Evolutionary conservation across 1,140 invertebrate species (phyloP), one percentile per base, ranked within the genome.

Genomic region (Schmidtea mediterranea): DNA sequence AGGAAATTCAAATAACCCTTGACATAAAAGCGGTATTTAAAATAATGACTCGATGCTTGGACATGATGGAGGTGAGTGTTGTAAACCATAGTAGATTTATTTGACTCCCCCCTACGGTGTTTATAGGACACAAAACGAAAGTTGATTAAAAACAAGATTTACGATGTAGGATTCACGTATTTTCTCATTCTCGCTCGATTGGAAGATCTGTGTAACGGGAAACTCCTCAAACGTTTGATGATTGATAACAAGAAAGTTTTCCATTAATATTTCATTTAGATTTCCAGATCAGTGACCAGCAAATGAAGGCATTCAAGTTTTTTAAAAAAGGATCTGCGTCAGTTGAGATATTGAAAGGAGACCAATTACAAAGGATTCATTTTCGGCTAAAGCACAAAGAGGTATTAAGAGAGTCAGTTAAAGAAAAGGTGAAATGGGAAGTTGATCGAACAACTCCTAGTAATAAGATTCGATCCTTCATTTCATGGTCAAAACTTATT

Each of bases 401-500:
- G 39, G 60, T 62, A 1, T 52, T 65, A 6, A 52, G 62, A 46
- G 58, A 62, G 39, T 61, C 63, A 50, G 57, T 65, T 36, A 63
- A 62, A 51, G 62, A 65, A 36, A 62, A 60, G 50, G 57, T 65
- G 37, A 62, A 61, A 43, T 63, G 58, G 49, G 57, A 60, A 22
- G 61, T 65, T 23, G 62, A 65, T 50, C 54, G 62, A 19, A 54
- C 62, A n/a, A 58, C 58, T 2, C 61, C 61, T 2, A 59, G 57
- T 52, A 62, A 59, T 53, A 65, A 63, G 43, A 52, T 65, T 8
- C 53, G 58, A 21, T 59, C 59, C 23, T 59, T 65, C 46, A 61
- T 65, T 58, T 59, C 57, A 43, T 65, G 62, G 62, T 55, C 60
- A 0, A 56, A 52, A 45, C 59, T 60, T 46, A 62, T 65, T 40